Percentiles rank a stretch among this genome's conserved stretches.
phyloP scores from a whole-genome alignment of 1,140 invertebrate species.

The Drosophila malerkotliana region DNA sequence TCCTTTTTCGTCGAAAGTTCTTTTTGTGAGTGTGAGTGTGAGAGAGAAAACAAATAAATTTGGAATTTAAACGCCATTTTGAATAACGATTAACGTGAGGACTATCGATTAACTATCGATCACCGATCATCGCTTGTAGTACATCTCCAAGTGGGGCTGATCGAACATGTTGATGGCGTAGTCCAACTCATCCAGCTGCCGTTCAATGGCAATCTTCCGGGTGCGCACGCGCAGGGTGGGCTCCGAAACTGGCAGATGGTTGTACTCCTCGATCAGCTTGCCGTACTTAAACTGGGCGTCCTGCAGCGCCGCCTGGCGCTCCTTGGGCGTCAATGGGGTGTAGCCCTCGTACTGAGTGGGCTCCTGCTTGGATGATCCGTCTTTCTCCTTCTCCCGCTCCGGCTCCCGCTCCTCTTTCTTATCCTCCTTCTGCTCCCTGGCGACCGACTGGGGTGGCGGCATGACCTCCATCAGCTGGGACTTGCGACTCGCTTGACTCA shows the following conservation, averaged over 20 bases:
- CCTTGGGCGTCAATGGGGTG: constrained; percentile 3
- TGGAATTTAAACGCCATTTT: constrained; percentile 22
- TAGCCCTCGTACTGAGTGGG: constrained; percentile 8
- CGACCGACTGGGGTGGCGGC: constrained; percentile 10
- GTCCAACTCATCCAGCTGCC: constrained; percentile 45
- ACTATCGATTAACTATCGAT: background rate
- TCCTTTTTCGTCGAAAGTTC: background rate
- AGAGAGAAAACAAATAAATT: constrained; percentile 25
- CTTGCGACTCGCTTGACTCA: background rate
- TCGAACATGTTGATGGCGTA: constrained; percentile 56
- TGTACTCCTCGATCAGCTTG: constrained; percentile 43
- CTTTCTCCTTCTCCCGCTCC: background rate
- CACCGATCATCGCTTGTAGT: constrained; percentile 13
- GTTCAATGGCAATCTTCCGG: constrained; percentile 32
- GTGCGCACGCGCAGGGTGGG: constrained; percentile 43
- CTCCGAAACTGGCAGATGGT: constrained; percentile 43
- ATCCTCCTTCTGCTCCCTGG: background rate
- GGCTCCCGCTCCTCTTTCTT: background rate
- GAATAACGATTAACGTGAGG: constrained; percentile 2
- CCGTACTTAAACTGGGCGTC: constrained; percentile 34
- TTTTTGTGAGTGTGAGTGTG: background rate
- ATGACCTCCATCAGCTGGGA: constrained; percentile 23
- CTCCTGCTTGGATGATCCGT: background rate
- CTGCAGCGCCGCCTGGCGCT: constrained; percentile 13
- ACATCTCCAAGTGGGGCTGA: constrained; percentile 33